Evolutionary conservation across 2,113 vertebrate genomes (phyloP), one percentile per base, ranked within the genome.

Genomic region (Candoia aspera): DNA sequence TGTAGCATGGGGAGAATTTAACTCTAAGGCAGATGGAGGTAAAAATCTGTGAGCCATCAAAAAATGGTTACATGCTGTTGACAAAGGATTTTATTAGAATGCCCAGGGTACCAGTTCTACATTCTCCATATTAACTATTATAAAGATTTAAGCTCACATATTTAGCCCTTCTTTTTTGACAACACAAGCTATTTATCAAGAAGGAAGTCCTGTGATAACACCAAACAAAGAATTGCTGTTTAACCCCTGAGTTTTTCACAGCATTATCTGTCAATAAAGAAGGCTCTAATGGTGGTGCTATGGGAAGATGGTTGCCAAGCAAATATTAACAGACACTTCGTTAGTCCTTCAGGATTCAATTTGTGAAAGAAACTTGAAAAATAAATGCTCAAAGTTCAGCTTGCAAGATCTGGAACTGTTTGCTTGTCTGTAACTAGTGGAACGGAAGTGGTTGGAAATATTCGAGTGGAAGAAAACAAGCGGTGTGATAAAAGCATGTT

Each of bases 301-400:
- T 89, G 54, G 1, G 84, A 26, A 62, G 11, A 0, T 29, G 91
- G 62, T 23, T 92, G 46, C 29, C 95, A 91, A 90, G 15, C 54
- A 91, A 95, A 95, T 93, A 90, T 92, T 42, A 94, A 87, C 9
- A 29, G 92, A 21, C 57, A 93, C 87, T 92, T 93, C 95, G 59
- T 33, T 68, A 92, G 49, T 91, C 58, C 87, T 91, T 11, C 10
- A 90, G 46, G 29, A 33, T 19, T 6, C 87, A 46, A 26, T 89
- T 88, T 93, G 58, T 90, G 89, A 93, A 93, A 89, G 24, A 37
- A 1, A 58, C 59, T 91, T 93, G 93, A 90, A 59, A 94, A 93
- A 49, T 54, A 79, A 90, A 96, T 93, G 84, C 55, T 92, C 95
- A 91, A 62, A 58, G 91, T 33, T n/a, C 9, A 91, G 2, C 11